Evolutionary conservation across 1,140 invertebrate species (phyloP).

Genomic region (Proales similis): DNA sequence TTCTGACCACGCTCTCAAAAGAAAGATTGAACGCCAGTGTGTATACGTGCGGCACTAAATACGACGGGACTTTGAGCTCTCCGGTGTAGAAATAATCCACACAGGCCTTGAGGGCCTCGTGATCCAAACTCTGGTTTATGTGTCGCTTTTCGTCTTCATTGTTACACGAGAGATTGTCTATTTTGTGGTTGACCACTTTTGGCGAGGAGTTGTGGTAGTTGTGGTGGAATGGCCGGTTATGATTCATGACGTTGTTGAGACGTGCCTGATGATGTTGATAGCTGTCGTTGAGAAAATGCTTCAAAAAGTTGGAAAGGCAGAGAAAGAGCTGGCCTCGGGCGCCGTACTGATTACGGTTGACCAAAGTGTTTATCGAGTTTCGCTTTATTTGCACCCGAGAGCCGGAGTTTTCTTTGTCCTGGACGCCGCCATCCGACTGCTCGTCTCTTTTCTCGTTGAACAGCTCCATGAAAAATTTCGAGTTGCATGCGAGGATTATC

Average conservation of each 20-base stretch:
- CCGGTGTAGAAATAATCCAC: slow-evolving; percentile 31
- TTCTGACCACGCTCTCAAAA: slow-evolving; percentile 11
- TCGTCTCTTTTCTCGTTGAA: slow-evolving; percentile 24
- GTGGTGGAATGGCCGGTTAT: slow-evolving; percentile 29
- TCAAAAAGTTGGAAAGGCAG: slow-evolving; percentile 28
- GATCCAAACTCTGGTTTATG: slow-evolving; percentile 19
- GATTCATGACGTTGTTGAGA: slow-evolving; percentile 8
- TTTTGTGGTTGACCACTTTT: neutral
- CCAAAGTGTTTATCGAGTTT: slow-evolving; percentile 9
- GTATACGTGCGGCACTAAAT: slow-evolving; percentile 25
- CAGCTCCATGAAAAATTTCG: slow-evolving; percentile 33
- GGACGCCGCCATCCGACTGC: neutral
- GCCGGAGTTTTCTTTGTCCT: neutral
- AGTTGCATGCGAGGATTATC: slow-evolving; percentile 28
- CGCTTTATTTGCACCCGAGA: neutral
- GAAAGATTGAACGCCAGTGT: slow-evolving; percentile 17
- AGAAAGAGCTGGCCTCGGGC: slow-evolving; percentile 26
- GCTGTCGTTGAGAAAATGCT: slow-evolving; percentile 32
- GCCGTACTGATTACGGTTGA: slow-evolving; percentile 15
- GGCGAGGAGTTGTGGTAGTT: neutral
- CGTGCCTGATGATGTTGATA: slow-evolving; percentile 31
- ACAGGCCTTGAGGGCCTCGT: slow-evolving; percentile 29
- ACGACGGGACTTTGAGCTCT: slow-evolving; percentile 2
- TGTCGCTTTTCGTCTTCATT: slow-evolving; percentile 18
- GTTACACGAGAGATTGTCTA: slow-evolving; percentile 1